Evolutionary conservation across 2,888 invertebrate genomes (phyloP).

Genomic region (Tetragnatha montana): DNA sequence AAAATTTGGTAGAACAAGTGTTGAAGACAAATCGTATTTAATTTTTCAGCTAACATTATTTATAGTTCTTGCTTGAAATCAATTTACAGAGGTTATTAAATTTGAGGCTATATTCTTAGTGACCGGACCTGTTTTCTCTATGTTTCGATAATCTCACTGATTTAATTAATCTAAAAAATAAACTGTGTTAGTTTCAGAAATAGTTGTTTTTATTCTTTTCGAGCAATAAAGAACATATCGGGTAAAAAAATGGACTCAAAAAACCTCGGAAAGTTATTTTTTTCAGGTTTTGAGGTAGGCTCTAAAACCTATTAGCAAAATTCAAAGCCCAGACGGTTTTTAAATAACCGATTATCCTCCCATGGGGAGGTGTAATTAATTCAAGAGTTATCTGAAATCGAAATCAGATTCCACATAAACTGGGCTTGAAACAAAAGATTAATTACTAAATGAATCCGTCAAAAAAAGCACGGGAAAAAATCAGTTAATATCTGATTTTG

Average conservation of each 20-base stretch:
- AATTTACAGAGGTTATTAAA: slow-evolving; percentile 62
- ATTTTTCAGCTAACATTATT: slow-evolving; percentile 61
- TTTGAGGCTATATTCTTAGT: slow-evolving; percentile 37
- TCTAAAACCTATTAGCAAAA: neutral
- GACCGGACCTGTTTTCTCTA: too few species aligned
- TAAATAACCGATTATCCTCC: neutral
- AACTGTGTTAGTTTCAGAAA: neutral
- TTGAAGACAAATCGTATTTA: slow-evolving; percentile 48
- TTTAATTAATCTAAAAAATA: neutral
- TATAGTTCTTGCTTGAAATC: slow-evolving; percentile 50
- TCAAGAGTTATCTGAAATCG: neutral
- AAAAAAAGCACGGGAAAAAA: neutral
- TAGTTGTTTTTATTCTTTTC: neutral
- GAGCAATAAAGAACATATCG: slow-evolving; percentile 12
- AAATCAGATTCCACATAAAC: neutral
- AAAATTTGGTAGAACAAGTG: slow-evolving; percentile 46
- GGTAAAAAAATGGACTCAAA: slow-evolving; percentile 11
- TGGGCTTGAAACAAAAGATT: neutral
- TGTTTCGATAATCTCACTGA: too few species aligned
- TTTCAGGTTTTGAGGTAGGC: neutral
- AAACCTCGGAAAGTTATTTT: neutral
- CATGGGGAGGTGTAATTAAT: neutral
- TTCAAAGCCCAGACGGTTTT: neutral
- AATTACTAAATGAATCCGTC: neutral
- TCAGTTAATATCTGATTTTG: too few species aligned